Evolutionary conservation across 2,113 vertebrate genomes (phyloP).

Genomic region (Gopherus evgoodei): DNA sequence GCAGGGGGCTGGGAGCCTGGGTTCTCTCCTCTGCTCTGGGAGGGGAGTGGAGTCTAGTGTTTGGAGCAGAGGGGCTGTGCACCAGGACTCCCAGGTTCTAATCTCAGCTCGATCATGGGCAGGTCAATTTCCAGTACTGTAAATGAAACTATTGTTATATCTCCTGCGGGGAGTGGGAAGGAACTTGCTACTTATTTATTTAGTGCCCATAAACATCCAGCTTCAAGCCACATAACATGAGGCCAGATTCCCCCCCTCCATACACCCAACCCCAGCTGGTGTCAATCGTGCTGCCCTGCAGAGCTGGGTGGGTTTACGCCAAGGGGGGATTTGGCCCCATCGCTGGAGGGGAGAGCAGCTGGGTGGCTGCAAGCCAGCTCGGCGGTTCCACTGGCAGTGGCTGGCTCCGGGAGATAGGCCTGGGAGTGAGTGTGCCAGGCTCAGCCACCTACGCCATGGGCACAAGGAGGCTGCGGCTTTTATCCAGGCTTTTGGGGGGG

Average conservation of each 20-base stretch:
- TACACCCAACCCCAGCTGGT: too few species aligned
- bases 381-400: not conserved
- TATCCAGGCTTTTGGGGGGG: not conserved
- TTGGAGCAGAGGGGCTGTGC: too few species aligned
- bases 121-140: not conserved
- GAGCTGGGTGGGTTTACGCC: not conserved
- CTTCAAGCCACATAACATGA: not conserved
- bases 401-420: not conserved
- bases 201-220: not conserved
- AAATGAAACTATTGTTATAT: not conserved
- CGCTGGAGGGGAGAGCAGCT: not conserved
- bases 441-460: not conserved
- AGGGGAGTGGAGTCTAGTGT: too few species aligned
- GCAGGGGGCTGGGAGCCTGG: too few species aligned
- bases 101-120: not conserved
- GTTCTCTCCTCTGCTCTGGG: too few species aligned
- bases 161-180: not conserved
- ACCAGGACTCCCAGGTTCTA: too few species aligned
- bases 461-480: not conserved
- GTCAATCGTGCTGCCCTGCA: too few species aligned
- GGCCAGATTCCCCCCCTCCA: not conserved
- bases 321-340: not conserved
- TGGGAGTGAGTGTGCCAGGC: too few species aligned
- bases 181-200: not conserved
- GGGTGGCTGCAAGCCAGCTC: not conserved